phyloP scores from a whole-genome alignment of 2,797 vertebrate genomes.

The Pseudomugil tenellus region DNA sequence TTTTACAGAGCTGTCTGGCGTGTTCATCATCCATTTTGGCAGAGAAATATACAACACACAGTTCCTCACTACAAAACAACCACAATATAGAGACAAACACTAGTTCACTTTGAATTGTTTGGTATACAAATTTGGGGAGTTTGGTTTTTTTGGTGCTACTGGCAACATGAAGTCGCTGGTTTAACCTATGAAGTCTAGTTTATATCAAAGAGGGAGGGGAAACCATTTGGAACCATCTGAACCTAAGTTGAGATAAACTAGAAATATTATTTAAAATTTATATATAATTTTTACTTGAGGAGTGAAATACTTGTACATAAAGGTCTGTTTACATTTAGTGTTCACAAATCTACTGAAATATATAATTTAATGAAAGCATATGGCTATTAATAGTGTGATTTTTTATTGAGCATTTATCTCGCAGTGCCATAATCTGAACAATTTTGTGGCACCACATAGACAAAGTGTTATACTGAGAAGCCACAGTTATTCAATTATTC shows the following conservation, averaged over 20 bases:
- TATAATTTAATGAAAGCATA: conserved; percentile 42
- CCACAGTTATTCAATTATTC: conserved; percentile 56
- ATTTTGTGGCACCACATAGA: conserved; percentile 47
- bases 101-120: background rate
- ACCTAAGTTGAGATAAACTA: conserved; percentile 1
- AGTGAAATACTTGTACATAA: conserved; percentile 21
- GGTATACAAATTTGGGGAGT: background rate
- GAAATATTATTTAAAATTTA: background rate
- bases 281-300: too few relatives aligned
- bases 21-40: background rate
- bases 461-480: conserved; percentile 44
- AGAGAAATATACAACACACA: background rate
- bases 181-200: conserved; percentile 11
- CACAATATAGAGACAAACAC: conserved; percentile 1
- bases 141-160: conserved; percentile 2
- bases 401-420: conserved; percentile 38
- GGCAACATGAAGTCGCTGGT: conserved; percentile 17
- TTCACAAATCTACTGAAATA: conserved; percentile 41
- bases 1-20: background rate
- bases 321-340: conserved; percentile 39
- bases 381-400: conserved; percentile 28
- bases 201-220: conserved; percentile 11
- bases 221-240: conserved; percentile 6
- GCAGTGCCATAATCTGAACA: conserved; percentile 38
- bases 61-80: background rate